Evolutionary conservation across 1,140 invertebrate species (phyloP).

Genomic region (Drosophila ironensis): DNA sequence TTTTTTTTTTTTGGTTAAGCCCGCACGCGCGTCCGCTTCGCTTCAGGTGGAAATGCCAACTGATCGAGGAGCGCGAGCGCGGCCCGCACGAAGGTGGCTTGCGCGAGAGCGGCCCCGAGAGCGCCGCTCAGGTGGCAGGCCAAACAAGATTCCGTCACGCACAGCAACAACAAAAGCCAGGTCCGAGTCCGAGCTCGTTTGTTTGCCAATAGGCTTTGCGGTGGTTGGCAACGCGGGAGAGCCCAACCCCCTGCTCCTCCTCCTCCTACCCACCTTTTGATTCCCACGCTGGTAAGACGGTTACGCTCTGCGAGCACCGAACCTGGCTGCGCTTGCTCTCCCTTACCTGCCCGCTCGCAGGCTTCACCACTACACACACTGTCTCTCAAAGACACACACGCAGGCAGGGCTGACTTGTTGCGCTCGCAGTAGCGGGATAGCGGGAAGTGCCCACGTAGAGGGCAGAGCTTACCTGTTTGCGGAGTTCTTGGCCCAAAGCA

Average conservation of each 20-base stretch:
- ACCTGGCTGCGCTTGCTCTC: too few relatives aligned
- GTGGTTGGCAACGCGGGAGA: conserved; percentile 39
- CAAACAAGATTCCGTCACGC: conserved; percentile 72
- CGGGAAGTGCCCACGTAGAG: conserved; percentile 61
- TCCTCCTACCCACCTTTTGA: conserved; percentile 1
- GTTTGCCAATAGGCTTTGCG: conserved; percentile 53
- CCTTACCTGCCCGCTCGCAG: conserved; percentile 66
- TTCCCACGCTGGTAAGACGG: conserved; percentile 72
- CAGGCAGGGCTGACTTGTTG: too few relatives aligned
- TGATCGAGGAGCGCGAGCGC: conserved; percentile 65
- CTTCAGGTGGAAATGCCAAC: conserved; percentile 63
- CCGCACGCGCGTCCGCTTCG: conserved; percentile 54
- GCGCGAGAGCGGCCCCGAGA: conserved; percentile 3
- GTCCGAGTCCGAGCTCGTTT: conserved; percentile 8
- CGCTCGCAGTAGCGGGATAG: conserved; percentile 55
- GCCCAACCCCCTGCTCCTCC: conserved; percentile 9
- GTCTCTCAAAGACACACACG: too few relatives aligned
- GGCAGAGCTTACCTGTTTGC: conserved; percentile 53
- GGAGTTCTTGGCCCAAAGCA: conserved; percentile 36
- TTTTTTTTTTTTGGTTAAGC: too few relatives aligned
- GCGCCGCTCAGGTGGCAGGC: conserved; percentile 17
- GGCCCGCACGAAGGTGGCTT: conserved; percentile 34
- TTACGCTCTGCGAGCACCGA: conserved; percentile 72
- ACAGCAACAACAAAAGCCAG: conserved; percentile 31
- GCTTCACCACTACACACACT: conserved; percentile 62